Percentiles rank a stretch among this genome's conserved stretches.
phyloP scores from a whole-genome alignment of 2,797 vertebrate species.

The Lemur catta region DNA sequence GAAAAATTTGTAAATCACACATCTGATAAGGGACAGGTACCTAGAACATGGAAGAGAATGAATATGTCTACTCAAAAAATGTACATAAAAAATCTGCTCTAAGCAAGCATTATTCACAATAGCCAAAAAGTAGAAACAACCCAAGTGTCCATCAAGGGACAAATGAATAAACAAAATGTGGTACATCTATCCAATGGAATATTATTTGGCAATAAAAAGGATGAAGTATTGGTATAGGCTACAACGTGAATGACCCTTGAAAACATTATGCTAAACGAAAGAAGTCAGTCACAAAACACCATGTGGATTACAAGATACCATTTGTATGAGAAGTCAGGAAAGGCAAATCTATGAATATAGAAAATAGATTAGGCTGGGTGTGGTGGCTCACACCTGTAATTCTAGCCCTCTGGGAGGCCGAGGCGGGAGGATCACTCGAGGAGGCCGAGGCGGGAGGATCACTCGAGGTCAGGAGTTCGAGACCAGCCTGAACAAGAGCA shows the following conservation, averaged over 20 bases:
- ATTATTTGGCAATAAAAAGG: background rate
- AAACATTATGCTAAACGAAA: background rate
- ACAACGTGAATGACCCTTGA: background rate
- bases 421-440: no score
- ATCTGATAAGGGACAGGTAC: background rate
- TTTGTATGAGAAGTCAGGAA: no score
- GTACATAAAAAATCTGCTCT: background rate
- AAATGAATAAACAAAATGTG: background rate
- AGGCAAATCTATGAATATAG: no score
- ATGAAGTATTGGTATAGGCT: background rate
- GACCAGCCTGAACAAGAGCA: no score
- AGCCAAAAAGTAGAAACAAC: background rate
- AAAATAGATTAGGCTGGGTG: no score
- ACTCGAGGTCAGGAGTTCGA: no score
- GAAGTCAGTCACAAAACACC: background rate
- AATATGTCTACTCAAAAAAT: background rate
- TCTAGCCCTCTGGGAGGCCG: no score
- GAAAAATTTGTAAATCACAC: background rate
- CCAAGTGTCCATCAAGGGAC: background rate
- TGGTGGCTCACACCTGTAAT: no score
- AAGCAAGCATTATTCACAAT: rapidly evolving
- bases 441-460: no score
- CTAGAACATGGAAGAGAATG: background rate
- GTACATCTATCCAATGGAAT: background rate
- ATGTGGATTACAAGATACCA: no score